A percentile compares a stretch with the other conserved stretches of the same genome.
Conservation (phyloP, 1,140 invertebrate genomes). For the Helicorthomorpha holstii region DNA sequence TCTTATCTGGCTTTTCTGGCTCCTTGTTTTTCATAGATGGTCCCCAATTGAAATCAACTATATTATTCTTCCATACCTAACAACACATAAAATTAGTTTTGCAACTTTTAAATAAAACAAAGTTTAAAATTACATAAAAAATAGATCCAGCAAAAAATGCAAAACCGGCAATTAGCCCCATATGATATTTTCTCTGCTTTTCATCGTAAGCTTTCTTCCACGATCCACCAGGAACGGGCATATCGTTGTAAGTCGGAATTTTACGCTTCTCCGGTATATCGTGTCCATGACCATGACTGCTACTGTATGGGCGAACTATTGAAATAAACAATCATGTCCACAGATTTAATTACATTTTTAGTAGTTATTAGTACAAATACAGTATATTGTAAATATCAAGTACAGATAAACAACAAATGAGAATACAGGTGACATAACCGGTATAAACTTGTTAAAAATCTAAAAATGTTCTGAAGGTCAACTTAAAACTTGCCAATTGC, state of each 20-base stretch:
- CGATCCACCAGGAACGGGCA: constrained; percentile 50
- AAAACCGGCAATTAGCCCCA: constrained; percentile 41
- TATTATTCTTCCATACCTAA: not conserved
- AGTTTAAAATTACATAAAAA: not conserved
- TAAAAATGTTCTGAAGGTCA: too few species aligned
- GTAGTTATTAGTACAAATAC: too few species aligned
- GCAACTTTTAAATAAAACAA: not conserved
- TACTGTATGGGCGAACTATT: too few species aligned
- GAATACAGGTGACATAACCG: too few species aligned
- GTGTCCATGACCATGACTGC: not conserved
- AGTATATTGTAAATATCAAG: too few species aligned
- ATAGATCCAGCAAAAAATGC: constrained; percentile 21
- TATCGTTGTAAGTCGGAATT: constrained; percentile 43
- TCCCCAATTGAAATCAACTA: not conserved
- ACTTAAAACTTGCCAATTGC: too few species aligned
- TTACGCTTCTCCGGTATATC: constrained; percentile 8
- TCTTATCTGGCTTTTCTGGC: not conserved
- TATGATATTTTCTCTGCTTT: constrained; percentile 46
- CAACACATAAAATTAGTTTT: not conserved
- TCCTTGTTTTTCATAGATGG: not conserved
- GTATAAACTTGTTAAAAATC: too few species aligned
- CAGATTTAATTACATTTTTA: too few species aligned
- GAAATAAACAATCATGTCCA: too few species aligned
- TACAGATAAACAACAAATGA: too few species aligned
- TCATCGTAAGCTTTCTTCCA: constrained; percentile 48